Evolutionary conservation across 2,113 vertebrate species (phyloP).

Genomic region (Elachura formosa): DNA sequence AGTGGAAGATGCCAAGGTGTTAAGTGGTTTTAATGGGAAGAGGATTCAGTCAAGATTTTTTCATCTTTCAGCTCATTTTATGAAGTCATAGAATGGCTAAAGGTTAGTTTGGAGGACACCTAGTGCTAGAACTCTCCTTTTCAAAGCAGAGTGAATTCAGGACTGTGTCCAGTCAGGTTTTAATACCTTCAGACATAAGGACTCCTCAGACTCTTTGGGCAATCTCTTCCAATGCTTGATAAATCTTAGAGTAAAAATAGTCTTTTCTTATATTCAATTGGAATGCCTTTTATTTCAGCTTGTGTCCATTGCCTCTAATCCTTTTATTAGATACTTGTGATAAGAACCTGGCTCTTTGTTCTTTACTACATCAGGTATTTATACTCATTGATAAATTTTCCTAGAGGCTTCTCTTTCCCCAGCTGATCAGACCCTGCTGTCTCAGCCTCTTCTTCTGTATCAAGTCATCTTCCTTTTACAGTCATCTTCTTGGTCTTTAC

Average conservation of each 20-base stretch:
- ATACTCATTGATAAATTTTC: neutral
- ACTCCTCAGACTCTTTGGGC: neutral
- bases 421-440: neutral
- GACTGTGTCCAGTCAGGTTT: neutral
- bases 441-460: neutral
- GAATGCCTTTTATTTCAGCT: neutral
- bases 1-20: neutral
- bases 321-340: neutral
- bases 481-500: neutral
- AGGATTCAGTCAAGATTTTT: neutral
- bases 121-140: accelerated
- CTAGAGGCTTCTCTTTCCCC: neutral
- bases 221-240: neutral
- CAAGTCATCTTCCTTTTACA: neutral
- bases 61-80: neutral
- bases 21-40: neutral
- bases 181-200: neutral
- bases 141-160: neutral
- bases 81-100: neutral
- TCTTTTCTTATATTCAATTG: neutral
- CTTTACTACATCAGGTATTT: neutral
- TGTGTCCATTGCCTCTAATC: neutral
- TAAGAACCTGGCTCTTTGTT: neutral
- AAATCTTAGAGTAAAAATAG: neutral
- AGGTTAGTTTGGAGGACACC: neutral